phyloP scores from a whole-genome alignment of 2,797 vertebrate species.

The Tachyglossus aculeatus region DNA sequence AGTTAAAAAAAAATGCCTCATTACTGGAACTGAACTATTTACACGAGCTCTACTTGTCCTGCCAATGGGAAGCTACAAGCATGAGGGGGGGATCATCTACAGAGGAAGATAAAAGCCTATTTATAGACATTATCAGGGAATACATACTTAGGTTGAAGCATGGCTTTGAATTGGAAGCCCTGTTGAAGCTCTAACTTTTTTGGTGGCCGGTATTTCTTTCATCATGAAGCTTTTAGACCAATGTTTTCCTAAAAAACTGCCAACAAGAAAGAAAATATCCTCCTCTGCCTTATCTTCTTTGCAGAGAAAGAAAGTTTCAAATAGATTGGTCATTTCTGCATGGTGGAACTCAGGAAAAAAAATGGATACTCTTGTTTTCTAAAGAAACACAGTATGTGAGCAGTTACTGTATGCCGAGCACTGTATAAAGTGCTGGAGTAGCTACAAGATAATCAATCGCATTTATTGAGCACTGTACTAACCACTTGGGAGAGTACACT shows the following conservation, averaged over 20 bases:
- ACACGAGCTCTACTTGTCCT: slow-evolving; percentile 54
- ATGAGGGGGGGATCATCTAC: slow-evolving; percentile 51
- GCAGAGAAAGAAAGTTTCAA: neutral
- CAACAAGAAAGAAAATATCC: neutral
- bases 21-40: too few species aligned
- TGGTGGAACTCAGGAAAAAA: neutral
- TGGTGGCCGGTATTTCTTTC: slow-evolving; percentile 28
- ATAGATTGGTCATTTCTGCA: neutral
- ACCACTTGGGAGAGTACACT: too few species aligned
- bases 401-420: too few species aligned
- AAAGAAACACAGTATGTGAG: too few species aligned
- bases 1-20: too few species aligned
- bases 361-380: neutral
- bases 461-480: too few species aligned
- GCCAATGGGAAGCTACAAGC: slow-evolving; percentile 46
- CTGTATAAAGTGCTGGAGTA: too few species aligned
- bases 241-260: neutral
- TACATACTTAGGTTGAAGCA: slow-evolving; percentile 52
- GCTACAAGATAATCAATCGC: too few species aligned
- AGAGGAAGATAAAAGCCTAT: slow-evolving; percentile 58
- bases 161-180: slow-evolving; percentile 61
- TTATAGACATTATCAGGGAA: slow-evolving; percentile 61
- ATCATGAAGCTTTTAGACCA: slow-evolving; percentile 19
- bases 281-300: neutral
- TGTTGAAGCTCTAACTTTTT: slow-evolving; percentile 52